Conservation (phyloP, 2,113 vertebrate genomes). For the Cavia porcellus region DNA sequence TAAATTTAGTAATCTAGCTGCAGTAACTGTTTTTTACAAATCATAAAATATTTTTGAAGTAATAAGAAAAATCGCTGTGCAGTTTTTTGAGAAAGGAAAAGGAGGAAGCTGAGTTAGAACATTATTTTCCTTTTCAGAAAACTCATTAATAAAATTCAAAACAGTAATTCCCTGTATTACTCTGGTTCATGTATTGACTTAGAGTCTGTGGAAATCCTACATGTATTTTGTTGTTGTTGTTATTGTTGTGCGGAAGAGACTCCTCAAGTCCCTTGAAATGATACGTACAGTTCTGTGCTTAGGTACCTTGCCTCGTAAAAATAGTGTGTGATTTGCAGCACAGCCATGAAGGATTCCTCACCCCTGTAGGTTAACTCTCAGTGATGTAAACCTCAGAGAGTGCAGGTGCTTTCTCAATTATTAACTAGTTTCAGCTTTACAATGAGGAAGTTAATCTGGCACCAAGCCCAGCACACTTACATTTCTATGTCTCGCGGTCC, state of each 20-base stretch:
- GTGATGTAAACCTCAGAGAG: conserved; percentile 1
- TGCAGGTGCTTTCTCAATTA: background rate
- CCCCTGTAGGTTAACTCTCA: background rate
- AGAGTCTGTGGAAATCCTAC: background rate
- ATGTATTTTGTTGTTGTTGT: background rate
- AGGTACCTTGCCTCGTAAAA: background rate
- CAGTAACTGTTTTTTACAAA: background rate
- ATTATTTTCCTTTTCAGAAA: background rate
- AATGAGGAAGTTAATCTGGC: background rate
- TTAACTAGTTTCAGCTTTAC: conserved; percentile 56
- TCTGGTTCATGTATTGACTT: background rate
- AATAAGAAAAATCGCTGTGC: background rate
- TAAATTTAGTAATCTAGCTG: conserved; percentile 12
- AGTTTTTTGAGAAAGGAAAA: background rate
- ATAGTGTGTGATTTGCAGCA: background rate
- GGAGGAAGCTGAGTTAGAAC: background rate
- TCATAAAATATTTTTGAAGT: background rate
- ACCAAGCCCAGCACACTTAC: background rate
- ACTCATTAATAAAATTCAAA: background rate
- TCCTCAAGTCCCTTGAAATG: background rate
- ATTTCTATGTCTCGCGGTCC: background rate
- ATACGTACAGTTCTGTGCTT: background rate
- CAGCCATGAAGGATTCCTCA: background rate
- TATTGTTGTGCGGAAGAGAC: background rate
- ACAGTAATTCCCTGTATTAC: background rate